Base-by-base conservation (phyloP, 2,888 invertebrate species). In the Entomobrya multifasciata region DNA sequence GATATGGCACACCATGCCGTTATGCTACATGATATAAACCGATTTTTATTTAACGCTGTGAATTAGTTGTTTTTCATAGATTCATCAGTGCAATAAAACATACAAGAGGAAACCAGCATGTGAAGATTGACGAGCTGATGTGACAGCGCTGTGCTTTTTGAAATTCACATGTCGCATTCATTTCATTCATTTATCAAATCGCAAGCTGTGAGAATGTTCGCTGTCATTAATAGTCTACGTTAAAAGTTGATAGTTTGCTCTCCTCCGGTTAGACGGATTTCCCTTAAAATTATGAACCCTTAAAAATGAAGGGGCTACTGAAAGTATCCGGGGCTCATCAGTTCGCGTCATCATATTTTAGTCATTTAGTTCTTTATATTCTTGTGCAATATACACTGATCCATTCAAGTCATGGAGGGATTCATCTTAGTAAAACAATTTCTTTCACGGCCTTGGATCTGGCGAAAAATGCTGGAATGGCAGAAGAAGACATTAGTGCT, bases 361-460 rank as follows among this genome's bases (percentile, higher is more conserved):
- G 55, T 30, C 13, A 49, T 52, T 17, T 52, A 52, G 27, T 15
- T 20, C 4, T 57, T 22, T 77, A 41, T 0, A 10, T 62, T 65
- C 27, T 79, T 27, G 62, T 65, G 65, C 65, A 65, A 27, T 20
- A 60, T 60, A 15, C 44, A 1, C 44, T 60, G 2, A n/a, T 27
- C 15, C 3, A 30, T 1, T 44, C 76, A 15, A 47, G 74, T 22
- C 60, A 74, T 74, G 82, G 82, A 57, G n/a, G n/a, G n/a, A 15
- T 83, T 30, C 74, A 83, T 36, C 44, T 83, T 15, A 83, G 74
- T 36, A 83, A 83, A 30, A 74, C 74, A 2, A 83, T 83, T 4
- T 83, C 82, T 0, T 74, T 27, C 74, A 83, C 82, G 3, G 82
- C 82, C 27, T 30, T 83, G 44, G 65, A 74, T 49, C 62, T 83